Evolutionary conservation across 2,113 vertebrate species (phyloP).

Genomic region (Campylomormyrus numenius): DNA sequence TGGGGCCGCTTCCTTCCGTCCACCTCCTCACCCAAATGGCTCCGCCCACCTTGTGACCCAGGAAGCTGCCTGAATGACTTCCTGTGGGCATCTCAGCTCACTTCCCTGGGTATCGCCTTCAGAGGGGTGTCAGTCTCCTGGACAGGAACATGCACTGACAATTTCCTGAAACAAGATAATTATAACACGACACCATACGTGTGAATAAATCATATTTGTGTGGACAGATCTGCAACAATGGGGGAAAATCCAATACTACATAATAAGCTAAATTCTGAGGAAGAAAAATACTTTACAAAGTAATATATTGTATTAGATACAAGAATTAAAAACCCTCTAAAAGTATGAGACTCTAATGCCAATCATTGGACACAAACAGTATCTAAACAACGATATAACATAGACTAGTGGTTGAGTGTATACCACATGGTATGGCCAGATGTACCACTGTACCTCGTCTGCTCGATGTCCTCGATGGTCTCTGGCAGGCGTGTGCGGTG

Average conservation of each 20-base stretch:
- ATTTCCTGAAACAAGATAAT: background rate
- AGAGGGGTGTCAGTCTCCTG: background rate
- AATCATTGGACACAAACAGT: background rate
- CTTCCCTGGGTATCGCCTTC: background rate
- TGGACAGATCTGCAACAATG: background rate
- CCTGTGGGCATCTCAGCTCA: too few species aligned
- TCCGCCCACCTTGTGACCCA: background rate
- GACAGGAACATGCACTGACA: background rate
- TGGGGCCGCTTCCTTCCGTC: background rate
- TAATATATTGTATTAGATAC: background rate
- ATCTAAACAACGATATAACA: background rate
- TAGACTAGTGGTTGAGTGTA: background rate
- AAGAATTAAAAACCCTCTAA: background rate
- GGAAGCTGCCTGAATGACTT: background rate
- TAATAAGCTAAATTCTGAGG: background rate
- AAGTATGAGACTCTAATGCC: background rate
- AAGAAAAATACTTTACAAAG: background rate
- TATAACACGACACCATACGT: background rate
- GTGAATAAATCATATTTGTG: background rate
- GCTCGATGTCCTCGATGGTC: constrained; percentile 71
- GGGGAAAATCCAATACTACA: background rate
- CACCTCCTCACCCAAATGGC: background rate
- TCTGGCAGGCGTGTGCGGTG: constrained; percentile 58
- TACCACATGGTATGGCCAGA: background rate
- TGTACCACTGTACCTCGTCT: constrained; percentile 48